Conservation (phyloP, 2,113 vertebrate species). For the Alectura lathami region DNA sequence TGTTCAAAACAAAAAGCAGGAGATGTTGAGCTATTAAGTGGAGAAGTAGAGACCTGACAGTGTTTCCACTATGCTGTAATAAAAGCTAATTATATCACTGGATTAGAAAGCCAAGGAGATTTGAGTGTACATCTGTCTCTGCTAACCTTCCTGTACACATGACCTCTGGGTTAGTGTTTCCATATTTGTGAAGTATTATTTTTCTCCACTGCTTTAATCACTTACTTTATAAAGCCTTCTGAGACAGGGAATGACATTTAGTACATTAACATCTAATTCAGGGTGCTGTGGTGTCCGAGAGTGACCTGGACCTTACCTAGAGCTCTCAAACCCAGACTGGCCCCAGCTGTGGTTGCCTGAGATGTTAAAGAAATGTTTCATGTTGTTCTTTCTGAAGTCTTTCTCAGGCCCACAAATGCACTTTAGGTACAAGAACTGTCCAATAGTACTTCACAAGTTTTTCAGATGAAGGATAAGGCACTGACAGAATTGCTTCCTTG, state of each 20-base stretch:
- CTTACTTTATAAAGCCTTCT: background rate
- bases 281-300: background rate
- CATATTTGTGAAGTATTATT: background rate
- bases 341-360: background rate
- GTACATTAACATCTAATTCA: background rate
- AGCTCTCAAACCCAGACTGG: background rate
- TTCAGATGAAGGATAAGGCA: background rate
- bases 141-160: background rate
- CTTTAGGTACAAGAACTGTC: background rate
- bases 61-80: background rate
- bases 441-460: accelerated
- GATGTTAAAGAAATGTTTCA: accelerated
- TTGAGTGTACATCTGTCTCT: background rate
- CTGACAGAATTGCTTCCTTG: background rate
- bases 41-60: background rate
- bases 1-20: background rate
- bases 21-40: background rate
- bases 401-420: background rate
- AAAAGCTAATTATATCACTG: background rate
- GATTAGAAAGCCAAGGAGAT: background rate
- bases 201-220: background rate
- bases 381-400: accelerated
- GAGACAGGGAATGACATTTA: background rate
- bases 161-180: background rate
- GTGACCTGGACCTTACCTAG: background rate